phyloP scores from a whole-genome alignment of 2,113 vertebrate species.

The Eubucco bourcierii region DNA sequence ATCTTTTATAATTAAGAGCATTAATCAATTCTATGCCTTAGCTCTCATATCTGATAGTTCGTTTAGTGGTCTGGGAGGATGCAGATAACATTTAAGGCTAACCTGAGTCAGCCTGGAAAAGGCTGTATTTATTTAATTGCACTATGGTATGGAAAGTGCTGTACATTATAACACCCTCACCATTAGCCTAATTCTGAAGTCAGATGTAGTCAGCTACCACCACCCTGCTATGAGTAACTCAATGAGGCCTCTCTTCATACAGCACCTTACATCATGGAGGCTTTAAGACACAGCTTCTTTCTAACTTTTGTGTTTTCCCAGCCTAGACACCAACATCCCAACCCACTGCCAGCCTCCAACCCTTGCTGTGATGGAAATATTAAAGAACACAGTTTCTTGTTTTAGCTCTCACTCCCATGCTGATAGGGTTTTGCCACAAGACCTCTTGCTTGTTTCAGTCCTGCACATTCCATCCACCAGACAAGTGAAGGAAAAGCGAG shows the following conservation, averaged over 20 bases:
- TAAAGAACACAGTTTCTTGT: background rate
- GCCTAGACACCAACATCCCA: background rate
- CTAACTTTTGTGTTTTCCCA: background rate
- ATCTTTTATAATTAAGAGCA: background rate
- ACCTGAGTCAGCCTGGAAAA: constrained; percentile 49
- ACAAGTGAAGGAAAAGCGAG: background rate
- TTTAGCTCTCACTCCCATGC: background rate
- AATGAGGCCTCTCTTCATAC: background rate
- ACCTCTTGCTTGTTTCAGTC: background rate
- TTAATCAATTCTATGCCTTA: constrained; percentile 6
- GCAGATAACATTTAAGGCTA: constrained; percentile 57
- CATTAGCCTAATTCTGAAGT: constrained; percentile 25
- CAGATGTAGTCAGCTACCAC: constrained; percentile 14
- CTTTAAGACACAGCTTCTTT: background rate
- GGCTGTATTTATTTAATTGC: constrained; percentile 42
- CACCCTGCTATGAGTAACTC: constrained; percentile 40
- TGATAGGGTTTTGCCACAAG: background rate
- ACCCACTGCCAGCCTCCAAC: background rate
- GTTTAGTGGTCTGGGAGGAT: constrained; percentile 39
- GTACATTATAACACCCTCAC: background rate
- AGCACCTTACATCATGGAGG: background rate
- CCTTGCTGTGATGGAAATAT: background rate
- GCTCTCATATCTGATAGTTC: background rate
- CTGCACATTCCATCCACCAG: background rate
- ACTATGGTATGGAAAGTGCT: constrained; percentile 35